Evolutionary conservation across 1,140 invertebrate genomes (phyloP).

Genomic region (Trichonephila inaurata): DNA sequence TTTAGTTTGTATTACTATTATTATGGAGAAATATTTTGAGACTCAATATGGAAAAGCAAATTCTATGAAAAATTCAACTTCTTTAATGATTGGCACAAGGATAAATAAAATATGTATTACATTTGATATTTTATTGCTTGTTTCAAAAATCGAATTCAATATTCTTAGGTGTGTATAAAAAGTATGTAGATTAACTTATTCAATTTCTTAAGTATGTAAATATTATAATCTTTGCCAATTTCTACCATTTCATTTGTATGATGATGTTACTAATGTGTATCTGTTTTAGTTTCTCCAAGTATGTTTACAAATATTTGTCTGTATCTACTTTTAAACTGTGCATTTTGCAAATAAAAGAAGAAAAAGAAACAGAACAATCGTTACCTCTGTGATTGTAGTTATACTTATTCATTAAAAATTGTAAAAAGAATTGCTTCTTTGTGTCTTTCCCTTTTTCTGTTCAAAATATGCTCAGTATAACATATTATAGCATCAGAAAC

Average conservation of each 20-base stretch:
- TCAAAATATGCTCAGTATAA: no score
- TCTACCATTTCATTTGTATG: conserved; percentile 5
- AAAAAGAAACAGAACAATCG: conserved; percentile 64
- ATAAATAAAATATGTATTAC: neutral
- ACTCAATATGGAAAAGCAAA: neutral
- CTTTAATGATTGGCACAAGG: neutral
- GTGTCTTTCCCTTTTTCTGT: neutral
- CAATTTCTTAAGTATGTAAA: neutral
- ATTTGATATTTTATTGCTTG: conserved; percentile 13
- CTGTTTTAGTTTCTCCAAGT: neutral
- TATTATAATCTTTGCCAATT: conserved; percentile 7
- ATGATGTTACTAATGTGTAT: neutral
- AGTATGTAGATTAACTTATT: neutral
- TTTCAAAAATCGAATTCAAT: neutral
- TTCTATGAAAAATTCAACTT: neutral
- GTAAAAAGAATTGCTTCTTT: neutral
- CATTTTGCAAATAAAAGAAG: conserved; percentile 33
- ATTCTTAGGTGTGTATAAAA: neutral
- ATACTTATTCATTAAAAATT: conserved; percentile 48
- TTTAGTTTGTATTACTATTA: neutral
- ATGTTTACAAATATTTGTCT: conserved; percentile 31
- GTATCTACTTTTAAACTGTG: conserved; percentile 22
- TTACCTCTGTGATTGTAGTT: conserved; percentile 71
- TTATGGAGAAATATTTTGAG: neutral
- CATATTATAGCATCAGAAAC: no score